Evolutionary conservation across 64 coral and sea anemone genomes (phyloP).

Genomic region (Montipora foliosa): DNA sequence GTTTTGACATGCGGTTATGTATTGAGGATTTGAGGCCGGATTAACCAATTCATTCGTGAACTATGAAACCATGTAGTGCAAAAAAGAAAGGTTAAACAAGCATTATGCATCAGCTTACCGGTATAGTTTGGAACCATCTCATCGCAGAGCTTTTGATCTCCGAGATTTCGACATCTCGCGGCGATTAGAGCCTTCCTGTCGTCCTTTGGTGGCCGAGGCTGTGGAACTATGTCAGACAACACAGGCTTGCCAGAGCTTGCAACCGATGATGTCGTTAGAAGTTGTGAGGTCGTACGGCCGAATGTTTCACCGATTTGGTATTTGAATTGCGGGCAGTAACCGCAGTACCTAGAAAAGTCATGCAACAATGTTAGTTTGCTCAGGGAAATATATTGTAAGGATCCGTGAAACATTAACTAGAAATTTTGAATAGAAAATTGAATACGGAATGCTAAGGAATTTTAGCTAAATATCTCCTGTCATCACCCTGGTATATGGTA

Average conservation of each 20-base stretch:
- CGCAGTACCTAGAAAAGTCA: constrained; percentile 85
- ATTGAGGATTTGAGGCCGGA: constrained; percentile 6
- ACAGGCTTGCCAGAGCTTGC: constrained; percentile 89
- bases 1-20: constrained; percentile 16
- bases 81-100: not conserved
- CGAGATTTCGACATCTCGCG: constrained; percentile 77
- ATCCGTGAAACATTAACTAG: not conserved
- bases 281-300: constrained; percentile 81
- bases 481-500: constrained; percentile 97
- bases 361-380: not conserved
- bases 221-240: constrained; percentile 71
- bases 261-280: constrained; percentile 77
- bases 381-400: not conserved
- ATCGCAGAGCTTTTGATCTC: constrained; percentile 92
- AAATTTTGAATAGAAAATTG: not conserved
- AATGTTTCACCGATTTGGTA: constrained; percentile 99
- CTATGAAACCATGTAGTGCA: not conserved
- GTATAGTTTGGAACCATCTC: constrained; percentile 97
- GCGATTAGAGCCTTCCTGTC: constrained; percentile 68
- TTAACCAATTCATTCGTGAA: constrained; percentile 22
- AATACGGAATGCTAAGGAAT: not conserved
- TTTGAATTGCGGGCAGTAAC: constrained; percentile 98
- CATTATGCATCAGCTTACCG: constrained; percentile 63
- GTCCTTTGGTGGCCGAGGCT: constrained; percentile 72
- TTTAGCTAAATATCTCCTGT: not conserved